Conservation (phyloP, 2,113 vertebrate species). For the Danio rerio region DNA sequence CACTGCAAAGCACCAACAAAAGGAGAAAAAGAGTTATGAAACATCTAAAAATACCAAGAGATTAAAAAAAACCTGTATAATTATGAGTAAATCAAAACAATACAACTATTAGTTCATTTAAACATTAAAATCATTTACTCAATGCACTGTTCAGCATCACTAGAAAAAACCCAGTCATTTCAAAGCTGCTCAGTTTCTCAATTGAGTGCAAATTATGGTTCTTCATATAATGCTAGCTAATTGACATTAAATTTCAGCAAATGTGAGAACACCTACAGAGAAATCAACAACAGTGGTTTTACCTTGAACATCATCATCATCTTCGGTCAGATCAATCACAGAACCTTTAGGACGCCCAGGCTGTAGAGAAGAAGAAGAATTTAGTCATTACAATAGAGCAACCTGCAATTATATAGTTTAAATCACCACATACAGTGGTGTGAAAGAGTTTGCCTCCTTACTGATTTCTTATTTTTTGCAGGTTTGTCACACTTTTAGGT, state of each 20-base stretch:
- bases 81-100: not conserved
- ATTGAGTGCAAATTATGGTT: too few species aligned
- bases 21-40: slow-evolving; percentile 6
- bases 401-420: not conserved
- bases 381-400: not conserved
- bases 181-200: too few species aligned
- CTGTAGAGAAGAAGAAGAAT: slow-evolving; percentile 29
- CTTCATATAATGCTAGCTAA: not conserved
- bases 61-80: not conserved
- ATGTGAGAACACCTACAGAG: not conserved
- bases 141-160: too few species aligned
- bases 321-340: slow-evolving; percentile 81
- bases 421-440: too few species aligned
- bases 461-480: not conserved
- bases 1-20: slow-evolving; percentile 62
- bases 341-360: slow-evolving; percentile 73
- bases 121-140: too few species aligned
- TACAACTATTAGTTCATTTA: too few species aligned
- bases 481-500: too few species aligned
- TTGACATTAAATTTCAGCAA: not conserved
- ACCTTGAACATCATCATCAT: slow-evolving; percentile 82
- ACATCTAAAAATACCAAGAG: not conserved
- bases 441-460: too few species aligned
- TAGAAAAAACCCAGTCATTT: not conserved
- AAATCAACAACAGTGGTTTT: not conserved